Conservation (phyloP, 2,797 vertebrate genomes). For the Cossypha polioptera region DNA sequence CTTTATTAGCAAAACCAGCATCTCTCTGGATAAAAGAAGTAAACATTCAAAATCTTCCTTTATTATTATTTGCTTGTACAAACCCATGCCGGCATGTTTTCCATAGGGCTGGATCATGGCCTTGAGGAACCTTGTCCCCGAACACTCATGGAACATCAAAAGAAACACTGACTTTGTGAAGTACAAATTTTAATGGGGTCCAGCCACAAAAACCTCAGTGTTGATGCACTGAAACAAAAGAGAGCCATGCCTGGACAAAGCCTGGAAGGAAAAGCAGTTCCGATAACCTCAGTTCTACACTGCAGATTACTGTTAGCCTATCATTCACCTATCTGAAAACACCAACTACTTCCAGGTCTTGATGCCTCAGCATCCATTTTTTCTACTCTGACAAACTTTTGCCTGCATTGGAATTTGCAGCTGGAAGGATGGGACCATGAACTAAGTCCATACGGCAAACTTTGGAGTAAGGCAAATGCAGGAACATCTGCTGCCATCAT, state of each 20-base stretch:
- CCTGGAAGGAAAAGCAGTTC: not conserved
- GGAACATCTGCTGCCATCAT: not conserved
- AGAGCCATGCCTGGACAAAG: not conserved
- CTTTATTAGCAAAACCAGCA: not conserved
- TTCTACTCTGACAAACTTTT: not conserved
- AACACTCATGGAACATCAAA: not conserved
- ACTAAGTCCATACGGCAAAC: not conserved
- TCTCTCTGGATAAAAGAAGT: not conserved
- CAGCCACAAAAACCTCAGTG: not conserved
- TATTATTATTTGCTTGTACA: not conserved
- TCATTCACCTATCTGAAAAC: not conserved
- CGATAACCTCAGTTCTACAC: fast-evolving
- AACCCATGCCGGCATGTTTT: not conserved
- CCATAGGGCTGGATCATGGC: not conserved
- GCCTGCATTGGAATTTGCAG: slow-evolving; percentile 27
- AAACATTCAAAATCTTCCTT: not conserved
- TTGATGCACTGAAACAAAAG: not conserved
- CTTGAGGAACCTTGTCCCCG: not conserved
- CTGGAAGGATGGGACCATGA: not conserved
- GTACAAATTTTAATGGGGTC: not conserved
- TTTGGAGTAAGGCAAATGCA: not conserved
- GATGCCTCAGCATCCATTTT: not conserved
- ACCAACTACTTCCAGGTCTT: not conserved
- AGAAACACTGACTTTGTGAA: not conserved
- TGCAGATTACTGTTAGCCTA: not conserved